Evolutionary conservation across 2,888 invertebrate species (phyloP).

Genomic region (Protophormia terraenovae): DNA sequence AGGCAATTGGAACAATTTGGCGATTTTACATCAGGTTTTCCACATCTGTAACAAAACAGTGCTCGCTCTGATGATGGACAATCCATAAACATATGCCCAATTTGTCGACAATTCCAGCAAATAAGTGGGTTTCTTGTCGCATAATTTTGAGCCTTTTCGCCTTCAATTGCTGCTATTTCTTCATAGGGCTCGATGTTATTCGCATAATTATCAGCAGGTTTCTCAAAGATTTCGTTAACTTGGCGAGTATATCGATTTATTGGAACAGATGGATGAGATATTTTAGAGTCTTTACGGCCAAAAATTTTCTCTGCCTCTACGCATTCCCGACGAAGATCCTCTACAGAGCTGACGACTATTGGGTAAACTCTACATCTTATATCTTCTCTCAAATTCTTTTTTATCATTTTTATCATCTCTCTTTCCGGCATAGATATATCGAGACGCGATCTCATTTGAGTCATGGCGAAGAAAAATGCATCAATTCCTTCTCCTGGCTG

Average conservation of each 20-base stretch:
- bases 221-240: background rate
- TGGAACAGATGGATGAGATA: background rate
- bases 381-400: conserved; percentile 7
- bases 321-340: background rate
- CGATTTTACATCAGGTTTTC: background rate
- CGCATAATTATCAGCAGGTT: background rate
- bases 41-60: conserved; percentile 39
- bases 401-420: conserved; percentile 5
- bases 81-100: background rate
- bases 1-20: conserved; percentile 15
- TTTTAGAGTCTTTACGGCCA: background rate
- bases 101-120: conserved; percentile 24
- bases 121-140: too few species aligned
- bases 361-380: conserved; percentile 12
- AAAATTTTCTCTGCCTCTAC: background rate
- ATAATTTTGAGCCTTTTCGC: background rate
- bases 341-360: background rate
- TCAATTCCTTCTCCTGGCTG: conserved; percentile 5
- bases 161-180: background rate
- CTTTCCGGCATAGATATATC: background rate
- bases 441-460: background rate
- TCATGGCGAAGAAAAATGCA: background rate
- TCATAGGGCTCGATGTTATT: background rate
- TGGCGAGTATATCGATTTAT: background rate
- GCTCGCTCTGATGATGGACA: background rate